Evolutionary conservation across 2,888 invertebrate genomes (phyloP).

Genomic region (Cordilura impudica): DNA sequence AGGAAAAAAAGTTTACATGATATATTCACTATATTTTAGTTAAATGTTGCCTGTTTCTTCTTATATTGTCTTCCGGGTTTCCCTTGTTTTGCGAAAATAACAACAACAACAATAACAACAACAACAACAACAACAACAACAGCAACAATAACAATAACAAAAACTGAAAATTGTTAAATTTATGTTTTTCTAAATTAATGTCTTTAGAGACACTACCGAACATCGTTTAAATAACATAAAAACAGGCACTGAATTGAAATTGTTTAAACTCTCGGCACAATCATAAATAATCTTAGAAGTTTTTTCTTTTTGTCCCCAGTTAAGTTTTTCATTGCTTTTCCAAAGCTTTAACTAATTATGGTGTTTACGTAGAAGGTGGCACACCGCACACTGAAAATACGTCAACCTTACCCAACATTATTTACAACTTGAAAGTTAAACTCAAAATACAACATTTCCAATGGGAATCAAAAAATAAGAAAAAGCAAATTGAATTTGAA

Average conservation of each 20-base stretch:
- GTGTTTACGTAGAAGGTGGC: constrained; percentile 61
- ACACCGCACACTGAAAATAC: constrained; percentile 28
- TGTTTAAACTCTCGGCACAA: constrained; percentile 27
- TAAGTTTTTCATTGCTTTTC: constrained; percentile 10
- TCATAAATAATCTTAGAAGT: constrained; percentile 44
- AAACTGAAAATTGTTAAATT: constrained; percentile 49
- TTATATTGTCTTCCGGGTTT: constrained; percentile 23
- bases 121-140: neutral
- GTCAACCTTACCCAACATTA: neutral
- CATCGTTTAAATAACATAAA: neutral
- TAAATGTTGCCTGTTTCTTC: constrained; percentile 4
- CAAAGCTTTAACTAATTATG: constrained; percentile 64
- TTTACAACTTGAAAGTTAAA: constrained; percentile 12
- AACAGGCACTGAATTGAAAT: constrained; percentile 26
- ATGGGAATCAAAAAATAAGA: neutral
- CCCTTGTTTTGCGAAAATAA: neutral
- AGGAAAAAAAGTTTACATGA: constrained; percentile 23
- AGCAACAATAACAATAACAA: neutral
- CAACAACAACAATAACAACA: neutral
- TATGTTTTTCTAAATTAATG: constrained; percentile 54
- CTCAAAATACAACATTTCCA: neutral
- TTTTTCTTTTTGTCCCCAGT: constrained; percentile 21
- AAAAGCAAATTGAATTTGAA: too few species aligned
- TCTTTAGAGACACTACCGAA: constrained; percentile 25
- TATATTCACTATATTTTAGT: constrained; percentile 5